Evolutionary conservation across 2,888 invertebrate species (phyloP), one percentile per base, ranked within the genome.

Genomic region (Drosophila mulleri): DNA sequence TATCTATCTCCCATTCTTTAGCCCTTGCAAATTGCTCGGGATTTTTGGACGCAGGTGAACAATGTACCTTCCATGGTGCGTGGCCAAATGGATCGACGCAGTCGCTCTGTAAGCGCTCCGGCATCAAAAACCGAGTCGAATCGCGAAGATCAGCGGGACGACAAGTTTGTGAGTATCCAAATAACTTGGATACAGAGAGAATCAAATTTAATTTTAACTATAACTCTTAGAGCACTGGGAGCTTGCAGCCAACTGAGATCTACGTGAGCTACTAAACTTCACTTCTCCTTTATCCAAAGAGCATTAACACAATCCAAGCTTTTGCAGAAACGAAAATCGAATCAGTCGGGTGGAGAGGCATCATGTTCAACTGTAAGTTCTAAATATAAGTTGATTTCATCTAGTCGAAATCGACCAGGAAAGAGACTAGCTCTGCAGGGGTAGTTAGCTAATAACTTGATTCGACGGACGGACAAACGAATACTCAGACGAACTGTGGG

Each of bases 101-200:
- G 11, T 8, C 73, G 73, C 14, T 72, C 78, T 7, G 16, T 9
- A 5, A 78, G 78, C 23, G 79, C 68, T 4, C 68, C 79, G 23
- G 32, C 64, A 0, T 6, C 18, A 2, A 26, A 9, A 20, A 1
- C 35, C 2, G 20, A 41, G 0, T 2, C 44, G 1, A 16, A 52
- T 0, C 67, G 74, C 0, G 44, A 47, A 20, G 57, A 53, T 44
- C 59, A 65, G 35, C 35, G 69, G 35, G 14, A 12, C 8, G 64
- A 68, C 11, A 16, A n/a, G 7, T 68, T 64, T 54, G 78, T 78
- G 20, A 69, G 75, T 26, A 44, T 12, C 14, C 18, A 0, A 7
- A 59, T 14, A 18, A 39, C 14, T 35, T 35, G 9, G 16, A n/a
- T 26, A 2, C 3, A n/a, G 1, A 12, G 8, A 16, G 23, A 11